Evolutionary conservation across 2,888 invertebrate genomes (phyloP), one percentile per base, ranked within the genome.

Genomic region (Oligia fasciuncula): DNA sequence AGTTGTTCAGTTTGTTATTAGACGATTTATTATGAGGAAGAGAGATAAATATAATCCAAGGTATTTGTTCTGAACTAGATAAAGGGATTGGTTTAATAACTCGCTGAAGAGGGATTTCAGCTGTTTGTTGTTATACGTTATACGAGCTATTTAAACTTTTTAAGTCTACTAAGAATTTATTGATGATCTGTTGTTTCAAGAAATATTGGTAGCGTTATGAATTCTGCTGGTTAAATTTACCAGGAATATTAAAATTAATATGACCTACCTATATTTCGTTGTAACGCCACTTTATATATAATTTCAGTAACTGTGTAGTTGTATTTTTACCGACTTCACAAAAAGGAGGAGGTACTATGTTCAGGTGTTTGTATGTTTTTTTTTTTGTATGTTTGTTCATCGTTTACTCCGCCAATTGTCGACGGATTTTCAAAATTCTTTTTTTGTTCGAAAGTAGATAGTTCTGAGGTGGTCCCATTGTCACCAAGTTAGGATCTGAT

Each of bases 1-100:
- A 89, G 65, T 80, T 83, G 71, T 76, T 77, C 40, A 80, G 73
- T 80, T 85, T 76, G 46, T 73, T 76, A 73, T 77, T 70, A 35
- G 66, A 63, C 43, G 46, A 84, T 85, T 77, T 87, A 77, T 84
- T 73, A 17, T 13, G 29, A 43, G 40, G 49, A 40, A 62, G 35
- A 23, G 19, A 40, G 62, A 43, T 62, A 54, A 23, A 40, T 68
- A 23, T 17, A 29, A 40, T 54, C 29, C 46, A 77, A 49, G 8
- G 35, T 54, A 54, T 83, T 83, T 54, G 46, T 66, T 82, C 8
- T 29, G 19, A 35, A 14, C 4, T 4, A 23, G 46, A 9, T 35
- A 17, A 54, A 79, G 19, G n/a, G n/a, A 72, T 63, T 83, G 14
- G 35, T 40, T 40, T 11, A 29, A 57, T 49, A 73, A 23, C 62